Conservation (phyloP, 2,888 invertebrate species). For the Sphaerophoria taeniata region DNA sequence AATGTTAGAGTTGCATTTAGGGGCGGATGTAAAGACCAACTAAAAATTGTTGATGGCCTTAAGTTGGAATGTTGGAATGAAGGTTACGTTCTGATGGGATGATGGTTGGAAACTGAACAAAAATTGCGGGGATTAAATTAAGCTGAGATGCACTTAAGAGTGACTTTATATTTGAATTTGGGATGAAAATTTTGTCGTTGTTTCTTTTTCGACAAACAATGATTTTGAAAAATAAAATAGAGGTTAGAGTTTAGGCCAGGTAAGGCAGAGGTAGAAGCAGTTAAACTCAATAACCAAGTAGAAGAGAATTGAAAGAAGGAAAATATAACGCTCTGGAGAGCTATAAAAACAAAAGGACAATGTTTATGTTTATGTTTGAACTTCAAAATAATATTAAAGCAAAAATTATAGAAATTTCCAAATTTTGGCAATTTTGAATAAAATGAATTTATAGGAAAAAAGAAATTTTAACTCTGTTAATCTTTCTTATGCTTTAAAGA, state of each 20-base stretch:
- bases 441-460: too few relatives aligned
- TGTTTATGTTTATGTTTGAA: too few relatives aligned
- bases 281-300: too few relatives aligned
- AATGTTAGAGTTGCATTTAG: neutral
- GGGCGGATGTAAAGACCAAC: constrained; percentile 15
- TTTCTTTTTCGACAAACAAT: neutral
- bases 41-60: constrained; percentile 1
- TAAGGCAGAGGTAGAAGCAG: too few relatives aligned
- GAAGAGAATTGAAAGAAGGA: too few relatives aligned
- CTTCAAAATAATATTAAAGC: too few relatives aligned
- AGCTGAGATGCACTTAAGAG: constrained; percentile 8
- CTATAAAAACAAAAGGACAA: too few relatives aligned
- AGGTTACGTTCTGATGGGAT: neutral
- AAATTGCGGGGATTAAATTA: constrained; percentile 14
- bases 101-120: constrained; percentile 2
- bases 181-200: neutral
- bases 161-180: neutral
- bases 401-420: too few relatives aligned
- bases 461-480: too few relatives aligned
- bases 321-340: too few relatives aligned
- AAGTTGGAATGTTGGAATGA: neutral
- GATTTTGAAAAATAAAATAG: neutral
- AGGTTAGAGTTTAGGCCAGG: neutral
- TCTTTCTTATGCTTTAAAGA: too few relatives aligned
- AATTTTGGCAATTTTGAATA: too few relatives aligned